Evolutionary conservation across 2,113 vertebrate genomes (phyloP), one percentile per base, ranked within the genome.

Genomic region (Urocitellus parryii): DNA sequence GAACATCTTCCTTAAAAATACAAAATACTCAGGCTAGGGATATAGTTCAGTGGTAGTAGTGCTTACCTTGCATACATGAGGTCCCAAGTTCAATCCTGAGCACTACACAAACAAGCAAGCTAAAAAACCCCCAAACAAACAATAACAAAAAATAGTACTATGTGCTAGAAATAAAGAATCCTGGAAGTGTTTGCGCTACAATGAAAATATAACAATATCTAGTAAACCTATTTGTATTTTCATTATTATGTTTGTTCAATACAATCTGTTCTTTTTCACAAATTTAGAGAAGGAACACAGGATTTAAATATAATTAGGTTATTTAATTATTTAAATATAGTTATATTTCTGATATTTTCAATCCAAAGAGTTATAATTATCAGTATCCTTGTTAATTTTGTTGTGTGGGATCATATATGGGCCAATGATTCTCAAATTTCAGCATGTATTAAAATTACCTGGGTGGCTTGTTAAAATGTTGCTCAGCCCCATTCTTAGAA

Each of bases 211-310:
- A 45, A 53, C 17, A 72, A 88, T 74, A 72, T 27, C 63, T 10
- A 90, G 67, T 24, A 73, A 91, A 92, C 29, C 76, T 51, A 42
- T 63, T 25, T 84, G 27, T 63, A 76, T 94, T 79, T 92, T 80
- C 68, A 65, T 82, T 65, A 80, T 53, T n/a, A 13, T 34, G 1
- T 70, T 58, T 82, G n/a, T 63, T 89, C n/a, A 12, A 24, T 34
- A 82, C 7, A 37, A 76, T 91, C 63, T 83, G 76, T 90, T 92
- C 48, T 82, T 88, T 92, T 25, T 80, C 80, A 95, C 87, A 95
- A 90, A 61, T 25, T 76, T 90, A 24, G 63, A 82, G 34, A 89
- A 32, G 51, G 77, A 82, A 86, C 61, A 76, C 39, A 89, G 37
- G 8, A 20, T 37, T 25, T 78, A 80, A 80, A 56, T 90, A 45